These are phyloP conservation scores for Prochilodus magdalenae DNA, from an alignment of 2,113 vertebrate species.

Conservation along the genomic window DNA sequence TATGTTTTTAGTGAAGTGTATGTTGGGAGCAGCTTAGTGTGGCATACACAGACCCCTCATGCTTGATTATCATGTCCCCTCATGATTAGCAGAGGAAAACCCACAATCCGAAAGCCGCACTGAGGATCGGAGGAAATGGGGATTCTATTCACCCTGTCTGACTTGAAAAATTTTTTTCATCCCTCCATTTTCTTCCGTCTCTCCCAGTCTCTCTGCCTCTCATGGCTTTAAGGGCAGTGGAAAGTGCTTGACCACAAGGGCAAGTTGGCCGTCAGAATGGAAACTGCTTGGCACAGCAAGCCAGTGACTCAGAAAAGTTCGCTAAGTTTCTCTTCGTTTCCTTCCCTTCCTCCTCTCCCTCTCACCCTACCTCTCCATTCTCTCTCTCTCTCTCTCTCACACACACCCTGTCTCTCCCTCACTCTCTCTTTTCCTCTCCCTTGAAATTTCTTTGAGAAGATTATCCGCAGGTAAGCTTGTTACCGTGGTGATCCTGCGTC, in stretches of 20 bases:
- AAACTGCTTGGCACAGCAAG: constrained; percentile 57
- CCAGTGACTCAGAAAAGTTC: constrained; percentile 52
- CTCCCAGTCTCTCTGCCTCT: not conserved
- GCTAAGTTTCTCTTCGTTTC: constrained; percentile 48
- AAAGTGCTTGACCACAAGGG: constrained; percentile 46
- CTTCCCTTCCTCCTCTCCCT: not conserved
- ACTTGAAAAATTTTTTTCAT: constrained; percentile 1
- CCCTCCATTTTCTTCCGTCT: constrained; percentile 12
- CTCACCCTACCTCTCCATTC: constrained; percentile 29
- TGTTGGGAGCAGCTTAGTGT: too few species aligned
- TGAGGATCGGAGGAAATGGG: not conserved
- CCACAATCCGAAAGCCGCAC: not conserved
- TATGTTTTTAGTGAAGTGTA: too few species aligned
- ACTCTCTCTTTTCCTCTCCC: constrained; percentile 67
- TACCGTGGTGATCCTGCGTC: constrained; percentile 79
- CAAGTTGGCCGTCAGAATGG: constrained; percentile 47
- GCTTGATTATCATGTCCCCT: not conserved
- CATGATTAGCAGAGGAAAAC: constrained; percentile 14
- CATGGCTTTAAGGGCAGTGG: constrained; percentile 20
- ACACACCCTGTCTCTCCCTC: constrained; percentile 30
- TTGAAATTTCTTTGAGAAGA: constrained; percentile 83
- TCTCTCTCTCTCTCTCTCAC: constrained; percentile 21
- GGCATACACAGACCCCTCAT: too few species aligned
- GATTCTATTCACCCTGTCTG: constrained; percentile 7
- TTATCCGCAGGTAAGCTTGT: constrained; percentile 85